Evolutionary conservation across 2,888 invertebrate species (phyloP).

Genomic region (Morinoia aosen): DNA sequence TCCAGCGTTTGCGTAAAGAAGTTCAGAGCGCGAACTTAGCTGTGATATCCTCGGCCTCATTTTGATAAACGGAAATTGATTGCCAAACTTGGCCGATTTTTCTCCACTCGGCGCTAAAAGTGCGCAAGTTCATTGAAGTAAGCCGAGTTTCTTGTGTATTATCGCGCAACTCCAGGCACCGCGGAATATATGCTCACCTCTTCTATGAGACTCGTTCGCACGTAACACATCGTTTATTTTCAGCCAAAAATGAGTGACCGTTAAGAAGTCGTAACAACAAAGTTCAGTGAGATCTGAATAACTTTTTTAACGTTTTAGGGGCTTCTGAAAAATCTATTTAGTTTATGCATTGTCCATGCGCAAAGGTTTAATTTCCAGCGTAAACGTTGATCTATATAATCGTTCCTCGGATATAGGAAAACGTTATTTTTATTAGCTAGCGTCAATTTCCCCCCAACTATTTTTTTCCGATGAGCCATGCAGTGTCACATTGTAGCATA

Average conservation of each 20-base stretch:
- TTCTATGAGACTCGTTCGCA: not conserved
- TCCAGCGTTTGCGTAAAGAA: not conserved
- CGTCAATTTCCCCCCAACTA: no score
- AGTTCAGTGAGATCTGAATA: not conserved
- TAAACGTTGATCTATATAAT: not conserved
- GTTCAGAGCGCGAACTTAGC: not conserved
- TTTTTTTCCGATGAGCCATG: no score
- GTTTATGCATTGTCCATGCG: not conserved
- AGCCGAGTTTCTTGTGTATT: constrained; percentile 19
- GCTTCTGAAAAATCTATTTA: not conserved
- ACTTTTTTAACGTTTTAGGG: not conserved
- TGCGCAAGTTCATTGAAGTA: constrained; percentile 22
- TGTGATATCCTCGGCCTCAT: constrained; percentile 13
- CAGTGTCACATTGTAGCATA: no score
- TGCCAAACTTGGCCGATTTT: constrained; percentile 33
- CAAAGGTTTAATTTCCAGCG: no score
- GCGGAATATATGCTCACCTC: not conserved
- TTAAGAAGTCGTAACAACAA: not conserved
- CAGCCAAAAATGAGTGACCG: not conserved
- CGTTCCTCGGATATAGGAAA: not conserved
- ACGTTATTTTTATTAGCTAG: no score
- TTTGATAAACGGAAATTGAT: constrained; percentile 53
- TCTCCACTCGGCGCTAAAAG: constrained; percentile 22
- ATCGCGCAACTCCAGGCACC: not conserved
- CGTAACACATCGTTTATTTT: not conserved